These are phyloP conservation scores for Spinus pinus DNA, from an alignment of 2,797 vertebrate species.

Conservation along the genomic window DNA sequence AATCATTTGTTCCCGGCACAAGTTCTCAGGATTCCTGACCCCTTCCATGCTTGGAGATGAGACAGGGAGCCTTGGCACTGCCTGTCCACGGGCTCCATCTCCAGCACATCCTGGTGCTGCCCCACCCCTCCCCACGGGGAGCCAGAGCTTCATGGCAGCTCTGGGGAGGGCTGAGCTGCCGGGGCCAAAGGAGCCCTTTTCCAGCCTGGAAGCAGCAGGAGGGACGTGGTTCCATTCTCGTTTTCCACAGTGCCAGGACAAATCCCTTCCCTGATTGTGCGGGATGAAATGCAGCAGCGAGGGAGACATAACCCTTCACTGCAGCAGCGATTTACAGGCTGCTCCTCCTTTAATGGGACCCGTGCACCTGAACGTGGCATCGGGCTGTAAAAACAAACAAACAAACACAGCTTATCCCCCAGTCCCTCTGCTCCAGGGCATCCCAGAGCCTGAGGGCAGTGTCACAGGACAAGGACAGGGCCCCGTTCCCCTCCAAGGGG, in stretches of 20 bases:
- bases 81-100: rapidly evolving
- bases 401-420: not conserved
- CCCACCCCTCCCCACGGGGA: rapidly evolving
- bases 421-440: not conserved
- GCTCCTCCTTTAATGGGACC: not conserved
- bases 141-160: not conserved
- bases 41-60: not conserved
- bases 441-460: rapidly evolving
- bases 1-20: not conserved
- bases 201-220: not conserved
- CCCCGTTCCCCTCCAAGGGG: rapidly evolving
- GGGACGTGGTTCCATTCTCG: not conserved
- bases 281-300: not conserved
- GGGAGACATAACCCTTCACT: not conserved
- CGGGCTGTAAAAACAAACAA: not conserved
- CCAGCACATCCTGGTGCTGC: not conserved
- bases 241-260: not conserved
- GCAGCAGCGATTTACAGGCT: not conserved
- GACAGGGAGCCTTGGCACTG: not conserved
- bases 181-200: not conserved
- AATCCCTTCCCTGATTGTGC: not conserved
- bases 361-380: not conserved
- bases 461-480: not conserved
- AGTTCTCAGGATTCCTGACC: not conserved
- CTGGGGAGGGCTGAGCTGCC: not conserved